Conservation (phyloP, 2,113 vertebrate genomes). For the Eira barbara region DNA sequence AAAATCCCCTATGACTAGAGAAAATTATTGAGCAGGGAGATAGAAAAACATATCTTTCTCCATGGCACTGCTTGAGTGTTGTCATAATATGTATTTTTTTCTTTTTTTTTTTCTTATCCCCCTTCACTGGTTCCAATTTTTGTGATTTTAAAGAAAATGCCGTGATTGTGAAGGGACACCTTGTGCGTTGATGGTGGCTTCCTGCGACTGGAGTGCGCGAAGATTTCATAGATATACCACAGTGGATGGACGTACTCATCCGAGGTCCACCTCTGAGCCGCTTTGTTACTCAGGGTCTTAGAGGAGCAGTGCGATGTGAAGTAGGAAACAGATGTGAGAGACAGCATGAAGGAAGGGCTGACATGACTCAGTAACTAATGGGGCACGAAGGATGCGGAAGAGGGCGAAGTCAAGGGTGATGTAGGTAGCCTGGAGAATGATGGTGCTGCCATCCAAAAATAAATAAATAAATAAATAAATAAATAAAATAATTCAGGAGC, state of each 20-base stretch:
- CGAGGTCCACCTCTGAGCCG: neutral
- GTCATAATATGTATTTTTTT: neutral
- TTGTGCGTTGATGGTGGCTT: neutral
- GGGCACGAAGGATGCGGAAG: neutral
- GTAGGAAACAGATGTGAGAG: neutral
- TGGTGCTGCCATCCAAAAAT: neutral
- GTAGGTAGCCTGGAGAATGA: neutral
- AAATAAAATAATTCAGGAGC: neutral
- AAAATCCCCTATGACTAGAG: constrained; percentile 50
- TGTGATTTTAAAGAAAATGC: constrained; percentile 3
- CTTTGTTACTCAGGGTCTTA: neutral
- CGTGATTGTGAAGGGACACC: neutral
- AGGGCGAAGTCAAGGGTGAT: neutral
- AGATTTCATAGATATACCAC: neutral
- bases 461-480: neutral
- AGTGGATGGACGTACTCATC: neutral
- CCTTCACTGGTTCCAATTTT: neutral
- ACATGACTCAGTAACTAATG: neutral
- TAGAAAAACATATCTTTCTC: constrained; percentile 7
- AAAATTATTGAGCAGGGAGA: constrained; percentile 1
- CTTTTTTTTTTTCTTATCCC: neutral
- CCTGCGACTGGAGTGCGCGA: neutral
- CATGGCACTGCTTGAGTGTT: neutral
- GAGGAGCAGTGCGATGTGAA: neutral
- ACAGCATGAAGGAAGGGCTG: neutral